Base-by-base conservation (phyloP, 2,888 invertebrate genomes). In the Aphidoletes aphidimyza region DNA sequence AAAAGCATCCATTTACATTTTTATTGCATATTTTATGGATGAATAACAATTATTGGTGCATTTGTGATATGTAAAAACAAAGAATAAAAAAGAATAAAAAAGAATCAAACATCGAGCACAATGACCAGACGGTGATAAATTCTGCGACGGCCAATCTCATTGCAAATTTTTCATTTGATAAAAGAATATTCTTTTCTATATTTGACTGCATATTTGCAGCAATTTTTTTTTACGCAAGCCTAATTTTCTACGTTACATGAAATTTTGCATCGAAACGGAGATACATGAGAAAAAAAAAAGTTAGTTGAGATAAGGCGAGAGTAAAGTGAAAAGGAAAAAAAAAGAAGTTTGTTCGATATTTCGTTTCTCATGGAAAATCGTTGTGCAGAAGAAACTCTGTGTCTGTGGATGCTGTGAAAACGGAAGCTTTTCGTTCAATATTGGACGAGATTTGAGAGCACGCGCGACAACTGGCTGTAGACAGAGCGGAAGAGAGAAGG, bases 341-440 rank as follows among this genome's bases (percentile, higher is more conserved):
- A 8, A 37, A 34, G 37, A 37, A 81, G 1, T n/a, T 81, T 81
- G 81, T 81, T 36, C 81, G 37, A 36, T n/a, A 37, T 81, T 81
- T 81, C 37, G 17, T 9, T 22, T 17, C 19, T 14, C 0, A 69
- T 26, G 69, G 30, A n/a, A 37, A 36, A 81, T 81, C 37, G 37
- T n/a, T 81, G 81, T 22, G 22, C 30, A 69, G 0, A n/a, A 81
- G 78, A 54, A 54, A 5, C 17, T 54, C 14, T n/a, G 78, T 81
- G 81, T 81, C 37, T 37, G 81, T 81, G 81, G 81, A 37, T 81
- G 81, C 81, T 81, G 81, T 37, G 81, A 81, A 37, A 81, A 37
- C 22, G 37, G 19, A 81, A 81, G 37, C 81, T 81, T 69, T 69
- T 30, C 11, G 69, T 69, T 69, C 69, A 69, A 69, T 69, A 69